Conservation (phyloP, 2,113 vertebrate genomes). For the Mus musculus region GRCm39 chr14:47940001-47940500, state of each 20-base stretch:
- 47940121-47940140: neutral
- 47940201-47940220: neutral
- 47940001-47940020: too few relatives aligned
- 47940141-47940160: neutral
- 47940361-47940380: slow-evolving; percentile 45
- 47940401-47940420: slow-evolving; percentile 50
- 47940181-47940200: neutral
- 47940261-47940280: slow-evolving; percentile 7
- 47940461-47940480: slow-evolving; percentile 41
- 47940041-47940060: neutral
- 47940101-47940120: neutral
- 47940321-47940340: slow-evolving; percentile 49
- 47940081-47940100: too few relatives aligned
- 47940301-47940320: slow-evolving; percentile 20
- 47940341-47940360: slow-evolving; percentile 14
- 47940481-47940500: slow-evolving; percentile 22
- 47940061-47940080: neutral
- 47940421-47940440: slow-evolving; percentile 47
- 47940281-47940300: slow-evolving; percentile 17
- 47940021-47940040: neutral
- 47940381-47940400: neutral
- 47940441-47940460: slow-evolving; percentile 11
- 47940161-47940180: neutral
- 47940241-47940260: neutral
- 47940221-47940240: neutral